Base-by-base conservation (phyloP, 2,113 vertebrate genomes). In the Nasalis larvatus region DNA sequence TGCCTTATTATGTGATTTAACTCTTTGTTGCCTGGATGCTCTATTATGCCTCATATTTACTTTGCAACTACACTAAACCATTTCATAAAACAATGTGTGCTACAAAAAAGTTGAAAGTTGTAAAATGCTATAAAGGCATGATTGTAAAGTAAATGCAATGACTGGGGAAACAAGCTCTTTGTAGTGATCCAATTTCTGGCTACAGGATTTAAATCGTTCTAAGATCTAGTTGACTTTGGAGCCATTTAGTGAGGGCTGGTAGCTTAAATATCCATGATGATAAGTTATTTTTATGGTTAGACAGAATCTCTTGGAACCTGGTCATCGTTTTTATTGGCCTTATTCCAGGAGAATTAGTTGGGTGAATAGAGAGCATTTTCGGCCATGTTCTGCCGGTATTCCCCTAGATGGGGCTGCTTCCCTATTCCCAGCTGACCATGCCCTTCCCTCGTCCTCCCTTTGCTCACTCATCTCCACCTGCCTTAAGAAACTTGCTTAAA, bases 1-100 rank as follows among this genome's bases (percentile, higher is more conserved):
- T 82, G 23, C 45, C 40, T 94, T 58, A 68, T 73, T 85, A 47
- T 66, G 45, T 40, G 32, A 42, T 69, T 95, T 94, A 97, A 82
- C 63, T 69, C 2, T 91, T 91, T 94, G 16, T 3, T 37, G 63
- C 9, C 89, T 80, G 68, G 69, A 60, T 86, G 86, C 56, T 97
- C 21, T 80, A 35, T 58, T 49, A 52, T 30, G 73, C 86, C 93
- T 80, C 8, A 56, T 69, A 56, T 77, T 95, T 76, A 58, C 8
- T 91, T 56, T 71, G 30, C 30, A 93, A 94, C n/a, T 74, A 85
- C 32, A 94, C 11, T 74, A 89, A 86, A 91, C 3, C 14, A 14
- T 82, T 83, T n/a, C 47, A 60, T 27, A 88, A 85, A 88, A 86
- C 7, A 86, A 8, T 16, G 6, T 56, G 45, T 52, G 20, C 42